Percentiles rank a stretch among this genome's conserved stretches.
Conservation (phyloP, 2,888 invertebrate genomes). For the Mesodorylaimus sp. region DNA sequence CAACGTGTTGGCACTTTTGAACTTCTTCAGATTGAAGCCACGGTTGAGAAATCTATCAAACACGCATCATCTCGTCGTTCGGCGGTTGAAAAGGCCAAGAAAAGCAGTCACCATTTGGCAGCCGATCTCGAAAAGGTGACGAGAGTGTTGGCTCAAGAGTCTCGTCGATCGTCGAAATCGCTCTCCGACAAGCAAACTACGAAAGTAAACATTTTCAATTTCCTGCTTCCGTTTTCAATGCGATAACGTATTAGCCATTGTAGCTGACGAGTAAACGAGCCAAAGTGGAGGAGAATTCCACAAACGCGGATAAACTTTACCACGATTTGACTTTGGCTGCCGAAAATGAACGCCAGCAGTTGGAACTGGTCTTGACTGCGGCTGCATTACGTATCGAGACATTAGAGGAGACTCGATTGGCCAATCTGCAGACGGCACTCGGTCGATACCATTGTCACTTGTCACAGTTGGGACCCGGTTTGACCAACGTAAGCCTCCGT, state of each 20-base stretch:
- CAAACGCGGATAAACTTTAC: background rate
- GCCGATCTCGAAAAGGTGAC: background rate
- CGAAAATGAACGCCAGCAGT: background rate
- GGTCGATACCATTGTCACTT: constrained; percentile 5
- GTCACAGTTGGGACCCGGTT: background rate
- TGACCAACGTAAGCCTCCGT: background rate
- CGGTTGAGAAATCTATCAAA: background rate
- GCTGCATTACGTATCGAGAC: background rate
- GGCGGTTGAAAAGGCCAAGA: background rate
- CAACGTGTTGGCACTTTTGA: background rate
- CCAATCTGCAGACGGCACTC: constrained; percentile 4
- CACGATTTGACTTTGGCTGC: background rate
- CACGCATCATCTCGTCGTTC: background rate
- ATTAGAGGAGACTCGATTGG: constrained; percentile 3
- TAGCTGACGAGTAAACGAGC: background rate
- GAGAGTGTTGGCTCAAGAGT: background rate
- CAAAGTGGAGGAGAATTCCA: background rate
- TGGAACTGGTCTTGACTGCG: background rate
- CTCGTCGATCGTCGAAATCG: background rate
- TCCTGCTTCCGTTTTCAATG: background rate
- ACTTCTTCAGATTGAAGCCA: background rate
- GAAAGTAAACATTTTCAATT: background rate
- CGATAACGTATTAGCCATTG: background rate
- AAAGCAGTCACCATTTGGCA: background rate
- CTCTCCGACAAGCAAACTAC: background rate